Percentiles rank a stretch among this genome's conserved stretches.
These are phyloP conservation scores for Odontocolon sp. DNA, from an alignment of 2,888 invertebrate species.

Conservation along the genomic window DNA sequence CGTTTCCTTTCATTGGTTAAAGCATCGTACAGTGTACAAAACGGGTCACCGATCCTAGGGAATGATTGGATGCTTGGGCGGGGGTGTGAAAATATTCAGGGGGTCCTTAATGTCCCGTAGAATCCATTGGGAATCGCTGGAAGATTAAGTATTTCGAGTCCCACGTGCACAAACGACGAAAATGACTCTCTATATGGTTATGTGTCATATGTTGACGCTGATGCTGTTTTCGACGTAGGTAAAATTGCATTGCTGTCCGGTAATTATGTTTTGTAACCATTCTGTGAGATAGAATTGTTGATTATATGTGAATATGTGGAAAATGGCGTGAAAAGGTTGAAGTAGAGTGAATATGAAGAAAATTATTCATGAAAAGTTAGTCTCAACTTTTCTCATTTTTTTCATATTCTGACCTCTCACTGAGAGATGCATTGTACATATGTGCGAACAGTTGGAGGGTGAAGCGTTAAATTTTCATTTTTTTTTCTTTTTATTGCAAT, in stretches of 20 bases:
- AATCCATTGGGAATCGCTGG: conserved; percentile 56
- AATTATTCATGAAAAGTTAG: too few relatives aligned
- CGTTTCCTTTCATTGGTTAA: neutral
- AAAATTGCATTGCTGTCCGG: conserved; percentile 39
- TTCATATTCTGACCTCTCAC: too few relatives aligned
- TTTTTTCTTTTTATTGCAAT: too few relatives aligned
- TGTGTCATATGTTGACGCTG: conserved; percentile 26
- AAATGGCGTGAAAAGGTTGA: neutral
- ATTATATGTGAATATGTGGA: neutral
- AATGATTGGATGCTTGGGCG: conserved; percentile 44
- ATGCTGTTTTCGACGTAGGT: neutral
- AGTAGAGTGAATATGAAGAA: neutral
- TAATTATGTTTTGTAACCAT: conserved; percentile 29
- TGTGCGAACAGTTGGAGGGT: too few relatives aligned
- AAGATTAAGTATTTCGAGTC: conserved; percentile 55
- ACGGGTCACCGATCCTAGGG: conserved; percentile 31
- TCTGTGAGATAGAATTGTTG: conserved; percentile 41
- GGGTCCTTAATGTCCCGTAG: conserved; percentile 63
- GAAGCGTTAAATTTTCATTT: too few relatives aligned
- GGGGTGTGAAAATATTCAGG: conserved; percentile 74
- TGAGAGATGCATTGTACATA: too few relatives aligned
- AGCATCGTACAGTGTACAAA: conserved; percentile 21
- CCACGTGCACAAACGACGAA: conserved; percentile 55
- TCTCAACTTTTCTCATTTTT: too few relatives aligned
- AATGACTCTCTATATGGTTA: conserved; percentile 4